Evolutionary conservation across 2,113 vertebrate species (phyloP), one percentile per base, ranked within the genome.

Genomic region (Corapipo altera): DNA sequence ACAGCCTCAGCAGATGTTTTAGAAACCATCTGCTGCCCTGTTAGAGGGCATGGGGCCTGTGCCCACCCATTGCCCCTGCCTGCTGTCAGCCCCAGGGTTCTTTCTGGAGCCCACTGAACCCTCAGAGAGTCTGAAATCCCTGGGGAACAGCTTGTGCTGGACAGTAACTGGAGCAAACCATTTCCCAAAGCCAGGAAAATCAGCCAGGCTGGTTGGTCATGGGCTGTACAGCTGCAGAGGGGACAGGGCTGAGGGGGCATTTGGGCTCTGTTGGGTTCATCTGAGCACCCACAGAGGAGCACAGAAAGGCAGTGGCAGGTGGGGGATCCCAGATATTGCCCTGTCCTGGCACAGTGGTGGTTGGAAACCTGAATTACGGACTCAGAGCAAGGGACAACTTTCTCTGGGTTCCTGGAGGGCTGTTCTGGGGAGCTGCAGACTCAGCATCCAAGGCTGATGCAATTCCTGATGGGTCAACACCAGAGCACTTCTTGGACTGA

Each of bases 21-120:
- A 35, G 28, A 74, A 70, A 70, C 77, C 15, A n/a, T 55, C 39
- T 46, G 54, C 44, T 81, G 39, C 44, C 71, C 32, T n/a, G 15
- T 51, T 30, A 21, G 52, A 86, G 61, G 51, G 33, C 39, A 52
- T 15, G 33, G 66, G 78, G 30, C 57, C 48, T 39, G 14, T 33
- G 37, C 10, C 30, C 39, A 18, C 2, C 1, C 27, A 3, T n/a
- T 9, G 2, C 24, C 20, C 46, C 18, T 8, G 0, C 54, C 24
- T 65, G 59, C 71, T 81, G 11, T 51, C 1, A 3, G 59, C 74
- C 46, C 33, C 30, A 20, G 75, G 6, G 8, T 15, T 49, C 39
- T 27, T 64, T 39, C 62, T 33, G 57, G 61, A 93, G n/a, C 23
- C 54, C 22, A 4, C 0, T 64, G 78, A 81, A 30, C 49, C 46